These are phyloP conservation scores for Fragum sueziense DNA, from an alignment of 2,888 invertebrate genomes.

Conservation along the genomic window DNA sequence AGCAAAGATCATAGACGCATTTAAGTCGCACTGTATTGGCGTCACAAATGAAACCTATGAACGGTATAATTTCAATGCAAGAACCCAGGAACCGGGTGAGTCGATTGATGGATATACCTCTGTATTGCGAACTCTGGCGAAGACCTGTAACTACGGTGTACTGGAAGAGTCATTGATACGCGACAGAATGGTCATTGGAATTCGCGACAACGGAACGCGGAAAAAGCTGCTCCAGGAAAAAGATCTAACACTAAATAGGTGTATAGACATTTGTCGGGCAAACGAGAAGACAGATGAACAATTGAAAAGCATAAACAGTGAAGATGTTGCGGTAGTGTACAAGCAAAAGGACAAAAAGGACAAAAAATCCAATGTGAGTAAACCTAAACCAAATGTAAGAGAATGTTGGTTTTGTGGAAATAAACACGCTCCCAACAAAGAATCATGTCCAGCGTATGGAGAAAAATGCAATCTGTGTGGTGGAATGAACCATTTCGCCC, in stretches of 20 bases:
- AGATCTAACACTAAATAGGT: conserved; percentile 24
- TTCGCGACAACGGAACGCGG: conserved; percentile 36
- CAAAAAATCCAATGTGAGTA: too few relatives aligned
- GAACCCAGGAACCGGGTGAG: conserved; percentile 35
- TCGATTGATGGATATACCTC: conserved; percentile 38
- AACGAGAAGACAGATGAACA: conserved; percentile 40
- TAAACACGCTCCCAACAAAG: neutral
- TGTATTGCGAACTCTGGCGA: conserved; percentile 24
- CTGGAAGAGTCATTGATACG: conserved; percentile 25
- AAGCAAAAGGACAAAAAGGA: neutral
- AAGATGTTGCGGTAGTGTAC: conserved; percentile 18
- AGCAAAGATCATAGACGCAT: conserved; percentile 27
- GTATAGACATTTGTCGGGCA: conserved; percentile 33
- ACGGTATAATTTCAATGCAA: conserved; percentile 38
- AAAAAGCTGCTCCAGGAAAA: conserved; percentile 34
- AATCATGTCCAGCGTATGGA: conserved; percentile 19
- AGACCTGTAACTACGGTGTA: conserved; percentile 39
- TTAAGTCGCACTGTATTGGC: conserved; percentile 39
- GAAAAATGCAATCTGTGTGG: conserved; percentile 20
- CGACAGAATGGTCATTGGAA: conserved; percentile 38
- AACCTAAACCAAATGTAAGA: conserved; percentile 10
- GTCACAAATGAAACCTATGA: conserved; percentile 48
- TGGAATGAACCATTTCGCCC: conserved; percentile 13
- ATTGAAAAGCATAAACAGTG: conserved; percentile 34
- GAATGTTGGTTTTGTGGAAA: conserved; percentile 38